Evolutionary conservation across 2,888 invertebrate species (phyloP).

Genomic region (Halictus ligatus): DNA sequence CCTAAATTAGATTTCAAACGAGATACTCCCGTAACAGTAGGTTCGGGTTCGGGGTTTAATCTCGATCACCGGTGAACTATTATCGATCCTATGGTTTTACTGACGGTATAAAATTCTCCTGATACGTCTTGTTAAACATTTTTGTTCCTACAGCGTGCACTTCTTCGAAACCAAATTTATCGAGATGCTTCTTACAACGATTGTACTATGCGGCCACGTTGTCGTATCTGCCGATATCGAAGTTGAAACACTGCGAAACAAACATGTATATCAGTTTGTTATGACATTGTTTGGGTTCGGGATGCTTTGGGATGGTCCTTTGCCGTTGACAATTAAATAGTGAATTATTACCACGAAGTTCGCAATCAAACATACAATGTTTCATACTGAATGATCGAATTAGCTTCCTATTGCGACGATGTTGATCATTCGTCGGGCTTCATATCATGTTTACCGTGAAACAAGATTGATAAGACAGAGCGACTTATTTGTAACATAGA

Average conservation of each 20-base stretch:
- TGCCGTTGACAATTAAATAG: background rate
- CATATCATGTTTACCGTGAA: no score
- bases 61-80: conserved; percentile 58
- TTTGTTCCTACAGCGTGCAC: conserved; percentile 74
- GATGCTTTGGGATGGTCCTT: no score
- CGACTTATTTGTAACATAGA: no score
- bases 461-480: no score
- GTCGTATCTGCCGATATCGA: conserved; percentile 86
- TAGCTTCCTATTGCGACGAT: background rate
- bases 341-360: background rate
- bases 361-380: background rate
- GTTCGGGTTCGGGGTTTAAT: conserved; percentile 64
- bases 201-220: conserved; percentile 88
- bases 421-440: no score
- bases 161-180: conserved; percentile 89
- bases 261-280: background rate
- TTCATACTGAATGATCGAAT: background rate
- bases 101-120: conserved; percentile 61
- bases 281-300: background rate
- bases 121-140: conserved; percentile 72
- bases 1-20: background rate
- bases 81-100: conserved; percentile 11
- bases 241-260: conserved; percentile 80
- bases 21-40: background rate
- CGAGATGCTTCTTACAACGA: conserved; percentile 87